Evolutionary conservation across 2,113 vertebrate genomes (phyloP).

Genomic region (Ceyx melanurus): DNA sequence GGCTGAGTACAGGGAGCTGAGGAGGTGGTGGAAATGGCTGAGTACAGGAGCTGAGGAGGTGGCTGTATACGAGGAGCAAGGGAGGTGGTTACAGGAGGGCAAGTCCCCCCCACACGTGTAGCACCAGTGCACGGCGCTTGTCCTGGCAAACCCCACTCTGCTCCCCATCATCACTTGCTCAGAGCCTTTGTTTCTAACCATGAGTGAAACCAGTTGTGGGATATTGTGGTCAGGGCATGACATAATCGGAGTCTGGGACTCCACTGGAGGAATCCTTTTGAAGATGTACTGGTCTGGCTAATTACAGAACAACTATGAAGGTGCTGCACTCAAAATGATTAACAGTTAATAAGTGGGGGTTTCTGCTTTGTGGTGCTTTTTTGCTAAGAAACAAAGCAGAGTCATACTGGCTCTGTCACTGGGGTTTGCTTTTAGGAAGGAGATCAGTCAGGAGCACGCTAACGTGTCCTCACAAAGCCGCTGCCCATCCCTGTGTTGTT

Average conservation of each 20-base stretch:
- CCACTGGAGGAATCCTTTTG: conserved; percentile 26
- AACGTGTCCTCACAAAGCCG: not conserved
- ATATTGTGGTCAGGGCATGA: conserved; percentile 26
- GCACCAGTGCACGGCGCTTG: not conserved
- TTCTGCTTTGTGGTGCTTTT: not conserved
- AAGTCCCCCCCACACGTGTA: not conserved
- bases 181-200: conserved; percentile 10
- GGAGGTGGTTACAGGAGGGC: not conserved
- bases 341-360: not conserved
- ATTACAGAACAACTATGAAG: conserved; percentile 9
- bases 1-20: not conserved
- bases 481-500: not conserved
- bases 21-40: not conserved
- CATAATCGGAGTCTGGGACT: conserved; percentile 50
- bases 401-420: not conserved
- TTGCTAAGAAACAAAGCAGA: not conserved
- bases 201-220: conserved; percentile 60
- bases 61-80: not conserved
- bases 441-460: not conserved
- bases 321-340: conserved; percentile 7
- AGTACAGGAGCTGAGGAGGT: not conserved
- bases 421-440: not conserved
- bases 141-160: not conserved
- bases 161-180: not conserved
- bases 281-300: conserved; percentile 35